phyloP scores from a whole-genome alignment of 2,113 vertebrate genomes.

The Prochilodus magdalenae region DNA sequence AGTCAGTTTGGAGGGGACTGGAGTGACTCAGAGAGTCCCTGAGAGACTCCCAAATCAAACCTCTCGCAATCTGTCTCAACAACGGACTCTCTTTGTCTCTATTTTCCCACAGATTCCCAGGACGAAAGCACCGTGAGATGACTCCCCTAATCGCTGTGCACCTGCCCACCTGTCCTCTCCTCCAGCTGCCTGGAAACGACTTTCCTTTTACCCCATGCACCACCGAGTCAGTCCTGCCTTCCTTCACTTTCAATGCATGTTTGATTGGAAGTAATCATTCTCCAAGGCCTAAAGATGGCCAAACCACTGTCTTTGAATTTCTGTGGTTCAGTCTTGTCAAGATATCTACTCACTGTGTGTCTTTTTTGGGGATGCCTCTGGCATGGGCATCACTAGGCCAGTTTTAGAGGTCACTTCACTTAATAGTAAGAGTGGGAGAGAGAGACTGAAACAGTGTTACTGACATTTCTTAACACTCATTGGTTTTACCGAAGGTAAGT shows the following conservation, averaged over 20 bases:
- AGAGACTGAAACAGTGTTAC: too few species aligned
- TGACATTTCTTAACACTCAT: too few species aligned
- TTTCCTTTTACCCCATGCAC: background rate
- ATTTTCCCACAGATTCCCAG: background rate
- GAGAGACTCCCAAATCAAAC: background rate
- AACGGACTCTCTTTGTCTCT: background rate
- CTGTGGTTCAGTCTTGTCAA: background rate
- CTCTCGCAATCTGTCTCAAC: background rate
- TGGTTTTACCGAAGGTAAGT: too few species aligned
- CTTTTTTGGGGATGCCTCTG: background rate
- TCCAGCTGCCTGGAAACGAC: background rate
- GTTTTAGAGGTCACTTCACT: too few species aligned
- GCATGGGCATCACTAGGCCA: too few species aligned
- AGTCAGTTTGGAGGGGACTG: background rate
- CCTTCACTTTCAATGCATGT: background rate
- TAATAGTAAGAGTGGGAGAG: too few species aligned
- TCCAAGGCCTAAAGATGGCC: background rate
- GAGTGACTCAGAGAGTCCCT: background rate
- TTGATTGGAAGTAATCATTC: background rate
- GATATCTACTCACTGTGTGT: background rate
- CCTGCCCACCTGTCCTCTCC: background rate
- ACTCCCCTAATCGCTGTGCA: background rate
- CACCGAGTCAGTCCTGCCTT: background rate
- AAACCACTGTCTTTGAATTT: background rate
- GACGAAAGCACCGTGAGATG: background rate